These are phyloP conservation scores for Apamea sordens DNA, from an alignment of 2,888 invertebrate species.

Conservation along the genomic window DNA sequence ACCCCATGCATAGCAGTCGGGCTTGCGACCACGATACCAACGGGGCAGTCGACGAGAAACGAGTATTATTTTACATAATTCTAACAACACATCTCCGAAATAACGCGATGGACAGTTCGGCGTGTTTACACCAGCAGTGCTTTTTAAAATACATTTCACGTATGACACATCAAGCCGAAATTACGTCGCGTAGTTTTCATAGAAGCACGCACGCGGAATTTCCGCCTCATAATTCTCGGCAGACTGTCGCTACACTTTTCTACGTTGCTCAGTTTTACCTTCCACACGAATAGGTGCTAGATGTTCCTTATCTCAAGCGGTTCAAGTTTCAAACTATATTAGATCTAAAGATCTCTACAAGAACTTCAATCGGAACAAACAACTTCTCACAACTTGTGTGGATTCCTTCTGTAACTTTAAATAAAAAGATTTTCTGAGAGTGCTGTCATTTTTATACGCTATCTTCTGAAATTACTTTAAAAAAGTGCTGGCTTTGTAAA, in stretches of 20 bases:
- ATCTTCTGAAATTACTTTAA: slow-evolving; percentile 19
- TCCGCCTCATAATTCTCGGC: neutral
- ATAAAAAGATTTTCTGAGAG: slow-evolving; percentile 36
- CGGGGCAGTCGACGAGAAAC: neutral
- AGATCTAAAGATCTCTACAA: slow-evolving; percentile 31
- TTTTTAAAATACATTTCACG: neutral
- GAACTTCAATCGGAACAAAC: slow-evolving; percentile 49
- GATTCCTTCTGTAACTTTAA: slow-evolving; percentile 42
- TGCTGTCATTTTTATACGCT: slow-evolving; percentile 42
- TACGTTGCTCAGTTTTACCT: neutral
- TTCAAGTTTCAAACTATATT: slow-evolving; percentile 37
- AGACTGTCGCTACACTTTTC: neutral
- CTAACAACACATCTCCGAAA: neutral
- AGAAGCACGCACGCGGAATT: neutral
- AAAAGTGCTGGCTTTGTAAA: slow-evolving; percentile 22
- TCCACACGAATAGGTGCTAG: slow-evolving; percentile 11
- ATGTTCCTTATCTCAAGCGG: neutral
- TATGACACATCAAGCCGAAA: neutral
- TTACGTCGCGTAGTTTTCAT: neutral
- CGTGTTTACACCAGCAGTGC: too few relatives aligned
- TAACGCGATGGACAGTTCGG: neutral
- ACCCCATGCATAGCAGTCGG: too few relatives aligned
- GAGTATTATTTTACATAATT: neutral
- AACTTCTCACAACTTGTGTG: slow-evolving; percentile 39
- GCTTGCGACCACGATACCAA: too few relatives aligned